Evolutionary conservation across 92 coral and sea anemone species (phyloP).

Genomic region (Meandrina meandrites): DNA sequence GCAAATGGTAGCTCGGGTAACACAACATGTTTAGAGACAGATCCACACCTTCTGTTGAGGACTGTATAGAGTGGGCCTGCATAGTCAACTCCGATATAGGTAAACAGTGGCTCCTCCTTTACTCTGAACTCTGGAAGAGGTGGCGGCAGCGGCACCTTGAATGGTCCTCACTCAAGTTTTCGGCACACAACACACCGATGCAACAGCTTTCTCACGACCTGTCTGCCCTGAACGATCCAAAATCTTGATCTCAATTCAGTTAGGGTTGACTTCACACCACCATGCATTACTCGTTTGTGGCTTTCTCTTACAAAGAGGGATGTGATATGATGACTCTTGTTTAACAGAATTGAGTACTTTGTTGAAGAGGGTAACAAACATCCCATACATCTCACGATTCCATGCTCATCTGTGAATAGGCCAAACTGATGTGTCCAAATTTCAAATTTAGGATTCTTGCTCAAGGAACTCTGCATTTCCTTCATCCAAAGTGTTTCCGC

Average conservation of each 20-base stretch:
- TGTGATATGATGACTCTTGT: conserved; percentile 27
- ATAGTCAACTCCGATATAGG: conserved; percentile 20
- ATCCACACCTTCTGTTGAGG: conserved; percentile 10
- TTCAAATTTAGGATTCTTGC: neutral
- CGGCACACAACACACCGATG: conserved; percentile 34
- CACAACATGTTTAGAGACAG: conserved; percentile 15
- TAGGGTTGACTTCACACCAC: conserved; percentile 52
- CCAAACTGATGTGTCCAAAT: neutral
- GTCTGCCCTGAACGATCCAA: conserved; percentile 42
- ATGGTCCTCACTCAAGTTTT: conserved; percentile 38
- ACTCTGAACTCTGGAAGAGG: conserved; percentile 16
- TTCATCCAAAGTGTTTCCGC: conserved; percentile 62
- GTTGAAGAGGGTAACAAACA: neutral
- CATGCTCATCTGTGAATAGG: neutral
- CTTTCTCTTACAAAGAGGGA: conserved; percentile 47
- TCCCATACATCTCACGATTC: conserved; percentile 1
- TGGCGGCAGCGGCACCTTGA: neutral
- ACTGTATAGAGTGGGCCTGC: conserved; percentile 20
- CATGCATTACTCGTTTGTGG: conserved; percentile 50
- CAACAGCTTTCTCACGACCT: conserved; percentile 34
- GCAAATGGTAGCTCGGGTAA: conserved; percentile 1
- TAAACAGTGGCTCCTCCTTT: conserved; percentile 16
- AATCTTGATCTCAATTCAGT: conserved; percentile 38
- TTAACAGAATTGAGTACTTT: conserved; percentile 10
- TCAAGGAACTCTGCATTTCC: conserved; percentile 32